Base-by-base conservation (phyloP, 2,113 vertebrate species). In the Gracilinanus agilis region DNA sequence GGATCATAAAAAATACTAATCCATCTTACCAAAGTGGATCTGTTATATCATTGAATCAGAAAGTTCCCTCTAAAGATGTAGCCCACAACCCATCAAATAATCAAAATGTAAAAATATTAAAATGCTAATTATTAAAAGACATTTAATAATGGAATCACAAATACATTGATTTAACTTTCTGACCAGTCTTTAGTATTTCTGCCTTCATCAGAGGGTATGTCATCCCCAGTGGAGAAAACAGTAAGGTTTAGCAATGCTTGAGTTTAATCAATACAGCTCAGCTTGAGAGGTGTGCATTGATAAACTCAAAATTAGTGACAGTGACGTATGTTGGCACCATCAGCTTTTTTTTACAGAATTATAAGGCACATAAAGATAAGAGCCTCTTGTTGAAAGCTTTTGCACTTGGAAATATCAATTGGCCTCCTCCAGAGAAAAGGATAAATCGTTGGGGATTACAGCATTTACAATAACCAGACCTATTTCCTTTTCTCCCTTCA, bases 321-420 rank as follows among this genome's bases (percentile, higher is more conserved):
- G 21, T 0, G 44, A 75, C 27, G 27, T 34, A 27, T 10, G n/a
- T 5, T 9, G 0, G 91, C 0, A 0, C 0, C 1, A 10, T 27
- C 24, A 0, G 83, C 10, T 44, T 54, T 29, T 54, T 29, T 7
- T 16, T 13, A 40, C 67, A 10, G 7, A 21, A 9, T 12, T 53
- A 19, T 0, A 24, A 10, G 6, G 8, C 0, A 5, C 19, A 24
- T 0, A 1, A 88, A 40, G 92, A 49, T 7, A 23, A 29, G 3
- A 0, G 0, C 11, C 24, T 40, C 56, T 54, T 0, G 27, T 54
- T 1, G 54, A n/a, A 55, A 90, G 40, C 83, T 0, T 23, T 40
- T 53, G 58, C 44, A 55, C 92, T 54, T n/a, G 67, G 91, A 61
- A 91, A 88, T 21, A 54, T 53, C 11, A 6, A 25, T 58, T 54